Percentiles rank a stretch among this genome's conserved stretches.
These are phyloP conservation scores for Elephantulus edwardii DNA, from an alignment of 2,113 vertebrate genomes.

Conservation along the genomic window DNA sequence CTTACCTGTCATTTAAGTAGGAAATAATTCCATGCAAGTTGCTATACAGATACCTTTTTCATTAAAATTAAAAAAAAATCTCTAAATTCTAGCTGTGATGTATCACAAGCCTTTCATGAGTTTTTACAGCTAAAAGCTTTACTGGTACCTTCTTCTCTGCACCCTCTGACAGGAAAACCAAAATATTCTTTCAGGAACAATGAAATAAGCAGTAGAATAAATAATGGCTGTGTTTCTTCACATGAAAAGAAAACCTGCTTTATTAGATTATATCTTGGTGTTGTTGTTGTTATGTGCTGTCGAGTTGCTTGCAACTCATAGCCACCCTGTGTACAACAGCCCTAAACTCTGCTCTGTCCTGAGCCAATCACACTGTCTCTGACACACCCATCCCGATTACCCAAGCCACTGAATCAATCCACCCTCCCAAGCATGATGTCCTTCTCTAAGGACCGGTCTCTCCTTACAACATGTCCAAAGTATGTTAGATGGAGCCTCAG, in stretches of 20 bases:
- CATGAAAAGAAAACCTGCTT: background rate
- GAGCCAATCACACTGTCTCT: too few relatives aligned
- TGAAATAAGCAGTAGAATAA: background rate
- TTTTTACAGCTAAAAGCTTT: background rate
- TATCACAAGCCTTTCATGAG: background rate
- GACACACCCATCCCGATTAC: too few relatives aligned
- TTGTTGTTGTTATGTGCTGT: too few relatives aligned
- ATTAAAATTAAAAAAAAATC: background rate
- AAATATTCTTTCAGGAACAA: slow-evolving; percentile 29
- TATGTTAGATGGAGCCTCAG: too few relatives aligned
- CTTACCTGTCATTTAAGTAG: background rate
- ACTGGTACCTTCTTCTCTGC: background rate
- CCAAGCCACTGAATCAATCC: too few relatives aligned
- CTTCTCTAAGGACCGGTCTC: too few relatives aligned
- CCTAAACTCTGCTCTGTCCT: too few relatives aligned
- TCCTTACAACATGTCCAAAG: too few relatives aligned
- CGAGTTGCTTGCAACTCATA: too few relatives aligned
- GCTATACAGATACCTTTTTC: background rate
- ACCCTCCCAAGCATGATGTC: too few relatives aligned
- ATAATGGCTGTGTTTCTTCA: background rate
- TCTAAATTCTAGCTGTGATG: background rate
- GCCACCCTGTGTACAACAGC: too few relatives aligned
- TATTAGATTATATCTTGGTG: background rate
- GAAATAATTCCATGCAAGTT: background rate
- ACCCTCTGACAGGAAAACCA: background rate